These are phyloP conservation scores for Anguilla megastoma DNA, from an alignment of 2,797 vertebrate species.

Conservation along the genomic window DNA sequence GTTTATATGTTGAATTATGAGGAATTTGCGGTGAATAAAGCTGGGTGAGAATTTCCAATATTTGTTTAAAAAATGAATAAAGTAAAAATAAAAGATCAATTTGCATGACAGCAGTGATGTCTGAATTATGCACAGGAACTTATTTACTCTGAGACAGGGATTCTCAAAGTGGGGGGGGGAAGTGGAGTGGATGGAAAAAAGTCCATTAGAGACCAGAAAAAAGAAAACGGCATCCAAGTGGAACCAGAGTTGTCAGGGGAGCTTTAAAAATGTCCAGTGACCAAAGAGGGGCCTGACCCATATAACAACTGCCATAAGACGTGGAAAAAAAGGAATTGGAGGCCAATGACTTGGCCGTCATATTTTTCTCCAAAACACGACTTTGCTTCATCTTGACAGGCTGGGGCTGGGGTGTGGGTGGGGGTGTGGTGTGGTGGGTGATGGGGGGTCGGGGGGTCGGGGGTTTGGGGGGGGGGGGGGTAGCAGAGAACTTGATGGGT, in stretches of 20 bases:
- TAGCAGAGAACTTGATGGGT: neutral
- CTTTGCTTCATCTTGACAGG: neutral
- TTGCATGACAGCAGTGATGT: neutral
- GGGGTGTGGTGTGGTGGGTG: neutral
- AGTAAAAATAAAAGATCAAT: neutral
- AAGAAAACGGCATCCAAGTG: too few relatives aligned
- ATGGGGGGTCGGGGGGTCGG: neutral
- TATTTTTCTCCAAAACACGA: neutral
- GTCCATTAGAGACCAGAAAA: too few relatives aligned
- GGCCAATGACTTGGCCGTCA: neutral
- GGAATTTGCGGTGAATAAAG: neutral
- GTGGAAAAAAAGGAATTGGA: neutral
- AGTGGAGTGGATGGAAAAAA: too few relatives aligned
- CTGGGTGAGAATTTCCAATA: neutral
- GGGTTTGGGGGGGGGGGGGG: neutral
- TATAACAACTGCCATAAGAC: neutral
- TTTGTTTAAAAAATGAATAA: neutral
- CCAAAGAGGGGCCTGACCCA: too few relatives aligned
- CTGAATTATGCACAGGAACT: neutral
- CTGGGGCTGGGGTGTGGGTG: neutral
- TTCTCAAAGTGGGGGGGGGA: too few relatives aligned
- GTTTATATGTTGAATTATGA: too few relatives aligned
- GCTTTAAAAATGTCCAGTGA: too few relatives aligned
- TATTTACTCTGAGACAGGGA: too few relatives aligned
- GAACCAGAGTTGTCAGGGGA: too few relatives aligned